Base-by-base conservation (phyloP, 1,140 invertebrate species). In the Zaprionus davidi region DNA sequence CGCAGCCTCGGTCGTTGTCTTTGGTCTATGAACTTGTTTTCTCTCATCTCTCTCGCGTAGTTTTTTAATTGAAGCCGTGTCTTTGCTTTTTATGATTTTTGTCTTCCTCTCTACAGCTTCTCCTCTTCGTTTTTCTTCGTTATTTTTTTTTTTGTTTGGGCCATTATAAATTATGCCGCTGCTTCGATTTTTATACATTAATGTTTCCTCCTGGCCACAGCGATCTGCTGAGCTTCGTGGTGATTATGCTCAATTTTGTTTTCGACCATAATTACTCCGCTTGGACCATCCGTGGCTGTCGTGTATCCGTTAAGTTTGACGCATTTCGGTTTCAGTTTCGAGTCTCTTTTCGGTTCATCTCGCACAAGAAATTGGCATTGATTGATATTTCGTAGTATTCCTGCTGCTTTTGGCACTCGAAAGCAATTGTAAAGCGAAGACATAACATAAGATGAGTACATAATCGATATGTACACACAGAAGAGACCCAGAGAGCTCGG, bases 201-300 rank as follows among this genome's bases (percentile, higher is more conserved):
- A 83, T 75, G 70, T 53, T 82, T 79, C 71, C 71, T 84, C 64
- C 41, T 46, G 41, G n/a, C 41, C 41, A 17, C 9, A 34, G 31
- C 9, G 31, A 34, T 34, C 41, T 38, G 36, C 36, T 15, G 31
- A 34, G 70, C 60, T 78, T 76, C 60, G 77, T 71, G 82, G 85
- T 84, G 84, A 88, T 88, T 88, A 88, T 88, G 84, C 81, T 88
- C 81, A 88, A 88, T 88, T 88, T 88, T 88, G 84, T 88, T 88
- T 88, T 88, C 68, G 85, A 88, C 84, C 84, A 90, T 90, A 88
- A 88, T 90, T 90, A 88, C 78, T 75, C 70, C 36, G 68, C 53
- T 71, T 57, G 51, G 72, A 24, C 73, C 59, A 70, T 66, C 69
- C 56, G 75, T 44, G 41, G 17, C 15, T 44, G 15, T 44, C 68